Conservation (phyloP, 1,140 invertebrate genomes). For the Rhopalosiphum padi region DNA sequence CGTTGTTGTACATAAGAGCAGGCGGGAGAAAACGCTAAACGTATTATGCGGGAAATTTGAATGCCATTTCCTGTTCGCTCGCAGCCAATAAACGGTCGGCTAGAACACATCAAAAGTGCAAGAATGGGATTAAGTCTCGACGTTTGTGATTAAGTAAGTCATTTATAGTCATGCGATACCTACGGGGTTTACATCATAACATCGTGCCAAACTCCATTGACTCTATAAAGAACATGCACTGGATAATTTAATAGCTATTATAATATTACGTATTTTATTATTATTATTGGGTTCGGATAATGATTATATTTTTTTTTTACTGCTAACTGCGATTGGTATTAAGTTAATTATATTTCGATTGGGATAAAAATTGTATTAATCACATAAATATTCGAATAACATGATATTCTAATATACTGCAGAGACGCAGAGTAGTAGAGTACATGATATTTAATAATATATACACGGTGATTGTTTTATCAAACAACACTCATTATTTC, state of each 20-base stretch:
- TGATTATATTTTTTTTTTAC: neutral
- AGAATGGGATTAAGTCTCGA: neutral
- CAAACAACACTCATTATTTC: no score
- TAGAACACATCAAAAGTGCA: neutral
- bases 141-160: neutral
- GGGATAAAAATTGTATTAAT: neutral
- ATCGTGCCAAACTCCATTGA: neutral
- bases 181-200: neutral
- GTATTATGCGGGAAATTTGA: neutral
- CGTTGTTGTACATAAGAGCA: neutral
- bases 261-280: slow-evolving; percentile 10
- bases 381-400: neutral
- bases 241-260: neutral
- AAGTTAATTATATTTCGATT: neutral
- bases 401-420: neutral
- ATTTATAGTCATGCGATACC: slow-evolving; percentile 15
- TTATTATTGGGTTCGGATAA: neutral
- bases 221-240: neutral
- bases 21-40: neutral
- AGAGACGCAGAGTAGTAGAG: no score
- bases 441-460: no score
- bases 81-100: neutral
- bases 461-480: no score
- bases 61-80: neutral
- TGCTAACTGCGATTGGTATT: neutral